Conservation (phyloP, 2,797 vertebrate species). For the Cyprinella venusta region DNA sequence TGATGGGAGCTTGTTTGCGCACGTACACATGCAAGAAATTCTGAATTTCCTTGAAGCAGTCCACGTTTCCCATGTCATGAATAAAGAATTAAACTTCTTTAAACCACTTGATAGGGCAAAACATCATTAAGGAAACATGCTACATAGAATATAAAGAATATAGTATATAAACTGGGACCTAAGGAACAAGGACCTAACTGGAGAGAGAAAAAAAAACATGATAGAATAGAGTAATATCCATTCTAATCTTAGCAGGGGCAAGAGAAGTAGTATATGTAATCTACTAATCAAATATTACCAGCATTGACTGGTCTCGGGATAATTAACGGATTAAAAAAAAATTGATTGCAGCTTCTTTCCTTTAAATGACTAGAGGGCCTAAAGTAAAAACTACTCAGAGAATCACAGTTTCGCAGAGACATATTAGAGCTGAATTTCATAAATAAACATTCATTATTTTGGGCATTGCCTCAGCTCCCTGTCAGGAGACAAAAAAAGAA, state of each 20-base stretch:
- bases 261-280: background rate
- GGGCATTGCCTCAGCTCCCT: background rate
- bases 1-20: conserved; percentile 43
- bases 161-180: background rate
- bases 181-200: background rate
- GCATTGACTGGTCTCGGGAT: background rate
- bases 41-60: conserved; percentile 59
- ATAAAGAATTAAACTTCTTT: conserved; percentile 3
- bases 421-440: conserved; percentile 23
- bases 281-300: background rate
- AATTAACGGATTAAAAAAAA: background rate
- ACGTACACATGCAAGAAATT: conserved; percentile 64
- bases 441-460: conserved; percentile 38
- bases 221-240: background rate
- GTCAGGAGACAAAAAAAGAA: background rate
- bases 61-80: background rate
- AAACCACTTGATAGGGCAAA: background rate
- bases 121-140: conserved; percentile 10
- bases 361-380: background rate
- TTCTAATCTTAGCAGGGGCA: background rate
- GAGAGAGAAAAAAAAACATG: background rate
- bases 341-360: background rate
- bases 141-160: background rate
- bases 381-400: background rate
- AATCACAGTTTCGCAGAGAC: conserved; percentile 3